Evolutionary conservation across 2,888 invertebrate genomes (phyloP).

Genomic region (Ochlodes sylvanus): DNA sequence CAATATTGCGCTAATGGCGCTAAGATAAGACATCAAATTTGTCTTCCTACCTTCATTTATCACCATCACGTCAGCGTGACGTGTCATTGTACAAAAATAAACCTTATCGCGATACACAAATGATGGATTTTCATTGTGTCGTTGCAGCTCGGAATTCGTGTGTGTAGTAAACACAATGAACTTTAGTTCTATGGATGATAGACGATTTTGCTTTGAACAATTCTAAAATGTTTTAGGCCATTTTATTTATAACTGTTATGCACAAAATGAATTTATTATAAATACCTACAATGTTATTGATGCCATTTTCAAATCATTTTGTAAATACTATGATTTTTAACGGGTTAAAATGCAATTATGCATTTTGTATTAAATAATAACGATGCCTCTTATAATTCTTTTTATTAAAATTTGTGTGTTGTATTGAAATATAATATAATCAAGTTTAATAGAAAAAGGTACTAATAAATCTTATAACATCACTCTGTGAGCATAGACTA

Average conservation of each 20-base stretch:
- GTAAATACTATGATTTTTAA: no score
- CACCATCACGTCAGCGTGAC: conserved; percentile 47
- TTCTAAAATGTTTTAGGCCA: neutral
- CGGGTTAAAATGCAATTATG: no score
- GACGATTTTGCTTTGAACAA: conserved; percentile 21
- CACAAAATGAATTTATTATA: neutral
- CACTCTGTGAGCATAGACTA: no score
- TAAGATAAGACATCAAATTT: conserved; percentile 66
- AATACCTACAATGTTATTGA: neutral
- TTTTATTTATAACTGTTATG: neutral
- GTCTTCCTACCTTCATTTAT: conserved; percentile 68
- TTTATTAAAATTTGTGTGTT: no score
- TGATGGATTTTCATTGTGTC: conserved; percentile 5
- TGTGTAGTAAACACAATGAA: conserved; percentile 13
- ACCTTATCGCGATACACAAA: conserved; percentile 8
- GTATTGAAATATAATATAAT: no score
- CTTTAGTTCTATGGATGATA: conserved; percentile 31
- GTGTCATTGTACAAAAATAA: conserved; percentile 10
- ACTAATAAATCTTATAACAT: no score
- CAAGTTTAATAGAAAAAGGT: no score
- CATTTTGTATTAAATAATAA: no score
- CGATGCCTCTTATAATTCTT: no score
- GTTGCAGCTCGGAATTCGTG: neutral
- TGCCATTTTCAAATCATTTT: neutral
- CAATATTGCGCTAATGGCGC: conserved; percentile 37